Conservation (phyloP, 2,797 vertebrate species). For the Gadopsis bispinosus region DNA sequence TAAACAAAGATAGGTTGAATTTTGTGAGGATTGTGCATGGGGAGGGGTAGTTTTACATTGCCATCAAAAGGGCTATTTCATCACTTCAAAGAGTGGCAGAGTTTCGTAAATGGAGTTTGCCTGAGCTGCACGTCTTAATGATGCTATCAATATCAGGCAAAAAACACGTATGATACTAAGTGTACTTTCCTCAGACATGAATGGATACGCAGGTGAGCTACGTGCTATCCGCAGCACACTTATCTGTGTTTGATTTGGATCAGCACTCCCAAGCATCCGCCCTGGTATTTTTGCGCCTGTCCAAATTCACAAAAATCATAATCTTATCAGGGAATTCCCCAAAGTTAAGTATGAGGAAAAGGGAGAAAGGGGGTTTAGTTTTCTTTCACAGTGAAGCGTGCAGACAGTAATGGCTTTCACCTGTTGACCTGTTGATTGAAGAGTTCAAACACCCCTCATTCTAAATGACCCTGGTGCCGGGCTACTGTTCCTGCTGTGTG, state of each 20-base stretch:
- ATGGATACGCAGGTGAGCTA: slow-evolving; percentile 68
- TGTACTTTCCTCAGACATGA: slow-evolving; percentile 21
- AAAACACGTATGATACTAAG: slow-evolving; percentile 29
- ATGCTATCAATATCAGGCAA: slow-evolving; percentile 53
- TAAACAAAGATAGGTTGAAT: slow-evolving; percentile 39
- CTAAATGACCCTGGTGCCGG: slow-evolving; percentile 59
- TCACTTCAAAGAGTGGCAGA: slow-evolving; percentile 7
- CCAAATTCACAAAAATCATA: slow-evolving; percentile 34
- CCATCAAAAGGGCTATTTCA: slow-evolving; percentile 15
- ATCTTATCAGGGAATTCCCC: slow-evolving; percentile 68
- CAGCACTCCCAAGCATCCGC: slow-evolving; percentile 36
- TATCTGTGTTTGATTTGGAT: slow-evolving; percentile 65
- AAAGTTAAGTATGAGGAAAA: slow-evolving; percentile 31
- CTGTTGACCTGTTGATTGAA: slow-evolving; percentile 73
- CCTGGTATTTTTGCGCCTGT: slow-evolving; percentile 64
- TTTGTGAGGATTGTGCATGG: not conserved
- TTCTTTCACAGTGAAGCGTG: slow-evolving; percentile 55
- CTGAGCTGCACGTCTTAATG: slow-evolving; percentile 22
- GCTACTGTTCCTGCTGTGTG: slow-evolving; percentile 63
- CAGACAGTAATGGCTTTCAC: slow-evolving; percentile 66
- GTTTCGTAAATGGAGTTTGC: slow-evolving; percentile 27
- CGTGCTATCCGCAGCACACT: slow-evolving; percentile 55
- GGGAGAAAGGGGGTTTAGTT: slow-evolving; percentile 41
- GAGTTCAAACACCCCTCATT: slow-evolving; percentile 57
- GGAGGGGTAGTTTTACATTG: slow-evolving; percentile 19